Conservation (phyloP, 2,797 vertebrate species). For the Selene dorsalis region DNA sequence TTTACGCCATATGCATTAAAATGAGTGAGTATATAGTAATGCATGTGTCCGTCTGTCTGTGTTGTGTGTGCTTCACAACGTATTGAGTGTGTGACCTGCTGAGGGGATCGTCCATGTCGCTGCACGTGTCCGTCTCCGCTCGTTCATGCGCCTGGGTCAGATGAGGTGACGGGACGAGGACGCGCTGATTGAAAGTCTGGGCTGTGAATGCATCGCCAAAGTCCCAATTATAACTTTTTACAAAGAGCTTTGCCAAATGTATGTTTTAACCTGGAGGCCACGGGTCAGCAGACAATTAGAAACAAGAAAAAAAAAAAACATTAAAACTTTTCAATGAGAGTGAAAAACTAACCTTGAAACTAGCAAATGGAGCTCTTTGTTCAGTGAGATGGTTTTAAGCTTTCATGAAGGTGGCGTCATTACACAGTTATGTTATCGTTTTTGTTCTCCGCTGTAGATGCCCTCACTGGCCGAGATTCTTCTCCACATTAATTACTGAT, state of each 20-base stretch:
- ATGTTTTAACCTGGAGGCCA: conserved; percentile 49
- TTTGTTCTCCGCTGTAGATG: conserved; percentile 29
- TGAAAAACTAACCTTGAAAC: conserved; percentile 66
- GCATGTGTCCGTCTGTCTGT: neutral
- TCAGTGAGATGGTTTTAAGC: conserved; percentile 33
- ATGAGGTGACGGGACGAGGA: conserved; percentile 31
- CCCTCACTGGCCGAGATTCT: conserved; percentile 47
- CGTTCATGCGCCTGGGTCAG: conserved; percentile 16
- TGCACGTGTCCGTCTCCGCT: neutral
- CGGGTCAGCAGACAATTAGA: conserved; percentile 59
- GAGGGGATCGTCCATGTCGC: neutral
- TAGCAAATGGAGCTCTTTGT: conserved; percentile 49
- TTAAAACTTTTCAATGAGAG: conserved; percentile 26
- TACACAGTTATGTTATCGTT: conserved; percentile 31
- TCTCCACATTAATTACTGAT: conserved; percentile 65
- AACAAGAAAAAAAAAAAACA: neutral
- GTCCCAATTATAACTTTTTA: conserved; percentile 67
- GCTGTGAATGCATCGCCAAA: conserved; percentile 43
- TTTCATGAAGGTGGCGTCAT: conserved; percentile 33
- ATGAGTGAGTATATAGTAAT: neutral
- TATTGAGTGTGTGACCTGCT: neutral
- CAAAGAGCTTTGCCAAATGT: conserved; percentile 57
- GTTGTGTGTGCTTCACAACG: neutral
- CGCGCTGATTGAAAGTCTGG: conserved; percentile 39
- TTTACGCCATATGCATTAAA: neutral